Evolutionary conservation across 2,888 invertebrate species (phyloP), one percentile per base, ranked within the genome.

Genomic region (Rosalia funebris): DNA sequence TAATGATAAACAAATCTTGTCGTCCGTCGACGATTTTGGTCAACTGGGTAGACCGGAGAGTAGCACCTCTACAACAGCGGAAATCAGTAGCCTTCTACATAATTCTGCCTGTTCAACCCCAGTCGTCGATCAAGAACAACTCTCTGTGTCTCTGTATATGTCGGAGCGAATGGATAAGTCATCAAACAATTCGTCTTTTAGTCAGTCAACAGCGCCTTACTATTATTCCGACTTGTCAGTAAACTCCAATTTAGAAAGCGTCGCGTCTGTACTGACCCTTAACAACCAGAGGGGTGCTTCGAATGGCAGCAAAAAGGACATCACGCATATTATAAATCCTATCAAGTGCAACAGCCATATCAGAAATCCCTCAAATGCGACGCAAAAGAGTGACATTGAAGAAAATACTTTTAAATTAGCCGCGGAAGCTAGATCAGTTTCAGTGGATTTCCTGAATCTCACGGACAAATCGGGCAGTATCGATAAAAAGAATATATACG

Each of bases 151-250:
- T 9, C 65, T 72, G 37, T 76, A 74, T 68, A 36, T 72, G 53
- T 57, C 65, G 4, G 66, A 70, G 10, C 11, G 50, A 10, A 12
- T 37, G 20, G 39, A 50, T 14, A 50, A 50, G 10, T 50, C 50
- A 25, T 20, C 50, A 39, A 50, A 34, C 10, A 11, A 50, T 31
- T 50, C 50, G 3, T 61, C 62, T 1, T 66, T 71, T 12, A 62
- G 56, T 34, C 72, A 69, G 47, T 88, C 89, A 63, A 86, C 89
- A 55, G 92, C 92, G 25, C 93, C 94, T 0, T 94, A 94, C 75
- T 94, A 94, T 75, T 94, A 94, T 77, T 93, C 94, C 0, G 94
- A 95, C 79, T 83, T 88, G 47, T 88, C 83, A 1, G 72, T 79
- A 70, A 77, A 78, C 61, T 72, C 75, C 0, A 70, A 73, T 55